Evolutionary conservation across 2,888 invertebrate species (phyloP).

Genomic region (Elmis aenea): DNA sequence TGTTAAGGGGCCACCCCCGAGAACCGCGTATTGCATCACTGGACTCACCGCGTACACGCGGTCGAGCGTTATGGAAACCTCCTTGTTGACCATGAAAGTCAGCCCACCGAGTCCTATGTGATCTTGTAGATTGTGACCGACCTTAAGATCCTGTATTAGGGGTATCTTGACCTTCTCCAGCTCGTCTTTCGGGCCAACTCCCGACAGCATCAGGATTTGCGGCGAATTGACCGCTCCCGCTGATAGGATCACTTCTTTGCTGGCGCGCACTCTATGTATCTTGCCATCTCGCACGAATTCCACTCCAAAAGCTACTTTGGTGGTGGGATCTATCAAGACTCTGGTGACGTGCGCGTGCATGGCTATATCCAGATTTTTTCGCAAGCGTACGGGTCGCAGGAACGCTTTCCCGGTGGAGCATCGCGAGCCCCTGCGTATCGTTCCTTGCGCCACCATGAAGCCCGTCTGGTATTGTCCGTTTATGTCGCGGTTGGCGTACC

Average conservation of each 20-base stretch:
- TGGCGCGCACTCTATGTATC: slow-evolving; percentile 67
- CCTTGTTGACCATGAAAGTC: slow-evolving; percentile 74
- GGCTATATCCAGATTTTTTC: slow-evolving; percentile 79
- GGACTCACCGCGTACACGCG: slow-evolving; percentile 74
- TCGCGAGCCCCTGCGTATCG: slow-evolving; percentile 70
- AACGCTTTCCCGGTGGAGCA: slow-evolving; percentile 89
- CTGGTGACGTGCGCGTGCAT: slow-evolving; percentile 77
- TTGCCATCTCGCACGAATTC: slow-evolving; percentile 73
- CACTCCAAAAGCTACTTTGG: slow-evolving; percentile 75
- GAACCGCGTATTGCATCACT: slow-evolving; percentile 76
- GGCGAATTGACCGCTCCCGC: slow-evolving; percentile 92
- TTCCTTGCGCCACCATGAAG: slow-evolving; percentile 83
- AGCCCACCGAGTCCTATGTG: slow-evolving; percentile 83
- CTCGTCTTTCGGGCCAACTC: slow-evolving; percentile 73
- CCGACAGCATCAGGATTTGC: slow-evolving; percentile 89
- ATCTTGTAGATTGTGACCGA: slow-evolving; percentile 85
- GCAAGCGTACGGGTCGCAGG: slow-evolving; percentile 68
- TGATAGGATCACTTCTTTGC: slow-evolving; percentile 82
- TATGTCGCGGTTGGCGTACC: slow-evolving; percentile 80
- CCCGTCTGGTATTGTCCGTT: slow-evolving; percentile 84
- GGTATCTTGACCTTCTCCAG: slow-evolving; percentile 71
- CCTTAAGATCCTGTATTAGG: slow-evolving; percentile 72
- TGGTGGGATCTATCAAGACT: slow-evolving; percentile 66
- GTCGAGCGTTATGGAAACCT: slow-evolving; percentile 73
- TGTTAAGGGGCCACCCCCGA: slow-evolving; percentile 79